Evolutionary conservation across 2,113 vertebrate species (phyloP), one percentile per base, ranked within the genome.

Genomic region (Callithrix jacchus): DNA sequence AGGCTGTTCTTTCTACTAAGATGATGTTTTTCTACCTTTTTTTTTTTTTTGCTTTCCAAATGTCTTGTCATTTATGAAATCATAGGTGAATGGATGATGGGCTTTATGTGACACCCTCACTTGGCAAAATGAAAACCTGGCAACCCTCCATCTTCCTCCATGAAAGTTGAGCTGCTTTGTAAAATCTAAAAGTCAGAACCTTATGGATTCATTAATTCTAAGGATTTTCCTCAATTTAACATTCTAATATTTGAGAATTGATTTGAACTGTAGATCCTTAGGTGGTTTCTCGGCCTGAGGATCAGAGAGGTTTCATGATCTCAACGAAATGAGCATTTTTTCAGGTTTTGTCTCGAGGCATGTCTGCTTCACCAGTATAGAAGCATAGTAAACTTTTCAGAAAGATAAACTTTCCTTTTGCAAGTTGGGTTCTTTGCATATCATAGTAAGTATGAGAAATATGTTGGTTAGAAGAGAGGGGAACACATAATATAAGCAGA

Each of bases 151-250:
- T 91, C 35, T 68, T 58, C 54, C 32, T 32, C 61, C n/a, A 30
- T 82, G 21, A 66, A 95, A 71, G 71, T 3, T 86, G 8, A 68
- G 3, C 25, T 93, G 32, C 30, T 21, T 54, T 73, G 35, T 79
- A 66, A 77, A 61, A 71, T 6, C 32, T 20, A 77, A 70, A 93
- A 91, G 12, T 92, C 61, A 71, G 10, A 14, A 79, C 40, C 35
- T 94, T 94, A 74, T 89, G 68, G 10, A 79, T 84, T 77, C 71
- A 6, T 93, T 81, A 79, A 66, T 42, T 83, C 80, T 92, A 79
- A 89, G 23, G 52, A 79, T 73, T 95, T 87, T 97, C 93, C 80
- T 95, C 40, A 49, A 25, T 32, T 30, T 95, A 66, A 73, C 14
- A 73, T 64, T 95, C 16, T 58, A 25, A 47, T 64, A 27, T 83